Percentiles rank a stretch among this genome's conserved stretches.
Evolutionary conservation across 2,113 vertebrate genomes (phyloP).

Genomic region (Scortum barcoo): DNA sequence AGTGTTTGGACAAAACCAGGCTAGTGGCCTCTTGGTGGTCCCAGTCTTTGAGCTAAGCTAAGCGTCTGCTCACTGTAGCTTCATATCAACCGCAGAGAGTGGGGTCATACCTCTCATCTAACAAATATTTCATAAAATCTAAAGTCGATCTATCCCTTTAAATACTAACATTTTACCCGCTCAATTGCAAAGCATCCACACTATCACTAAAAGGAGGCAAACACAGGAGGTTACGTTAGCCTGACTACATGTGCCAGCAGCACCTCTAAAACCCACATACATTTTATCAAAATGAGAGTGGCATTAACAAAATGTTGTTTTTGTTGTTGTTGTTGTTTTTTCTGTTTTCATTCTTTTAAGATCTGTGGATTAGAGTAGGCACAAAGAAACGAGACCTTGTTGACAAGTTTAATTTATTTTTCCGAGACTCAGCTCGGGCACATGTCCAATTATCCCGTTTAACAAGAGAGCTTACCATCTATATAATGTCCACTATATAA

Average conservation of each 20-base stretch:
- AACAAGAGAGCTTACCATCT: not conserved
- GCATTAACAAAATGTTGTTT: too few species aligned
- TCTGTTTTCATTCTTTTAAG: too few species aligned
- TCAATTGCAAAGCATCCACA: too few species aligned
- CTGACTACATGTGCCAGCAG: too few species aligned
- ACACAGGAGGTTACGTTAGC: too few species aligned
- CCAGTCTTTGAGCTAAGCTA: not conserved
- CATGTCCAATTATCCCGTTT: not conserved
- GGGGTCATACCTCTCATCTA: not conserved
- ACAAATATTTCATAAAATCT: not conserved
- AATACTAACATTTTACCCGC: too few species aligned
- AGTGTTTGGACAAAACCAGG: not conserved
- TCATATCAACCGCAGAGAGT: not conserved
- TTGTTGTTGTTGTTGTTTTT: too few species aligned
- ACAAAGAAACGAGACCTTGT: not conserved
- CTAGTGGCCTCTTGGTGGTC: not conserved
- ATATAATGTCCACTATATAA: slow-evolving; percentile 3
- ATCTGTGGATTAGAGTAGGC: not conserved
- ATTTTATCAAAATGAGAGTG: too few species aligned
- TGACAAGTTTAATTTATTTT: not conserved
- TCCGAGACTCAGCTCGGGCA: not conserved
- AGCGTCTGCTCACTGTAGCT: not conserved
- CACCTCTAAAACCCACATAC: too few species aligned
- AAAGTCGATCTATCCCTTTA: too few species aligned
- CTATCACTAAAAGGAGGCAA: too few species aligned